Conservation (phyloP, 1,140 invertebrate genomes). For the Archivesica marissinica region DNA sequence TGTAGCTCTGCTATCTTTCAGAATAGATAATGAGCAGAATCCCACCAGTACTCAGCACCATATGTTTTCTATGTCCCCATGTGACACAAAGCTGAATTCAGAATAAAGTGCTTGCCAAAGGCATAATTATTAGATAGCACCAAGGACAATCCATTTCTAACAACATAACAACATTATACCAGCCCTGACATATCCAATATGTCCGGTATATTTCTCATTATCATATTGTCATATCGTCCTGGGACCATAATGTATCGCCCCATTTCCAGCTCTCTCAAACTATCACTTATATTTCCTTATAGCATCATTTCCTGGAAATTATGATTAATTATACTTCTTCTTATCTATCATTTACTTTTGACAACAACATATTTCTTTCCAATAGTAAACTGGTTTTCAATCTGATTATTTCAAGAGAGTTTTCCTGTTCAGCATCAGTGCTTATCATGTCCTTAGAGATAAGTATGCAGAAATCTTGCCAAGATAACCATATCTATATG, state of each 20-base stretch:
- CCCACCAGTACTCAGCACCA: no score
- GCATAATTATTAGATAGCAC: background rate
- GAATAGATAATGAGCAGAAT: no score
- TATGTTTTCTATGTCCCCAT: background rate
- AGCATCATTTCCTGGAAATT: background rate
- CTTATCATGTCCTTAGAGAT: slow-evolving; percentile 36
- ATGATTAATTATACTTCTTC: slow-evolving; percentile 21
- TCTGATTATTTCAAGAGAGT: slow-evolving; percentile 49
- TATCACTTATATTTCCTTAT: background rate
- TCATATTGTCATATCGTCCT: background rate
- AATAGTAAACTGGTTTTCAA: slow-evolving; percentile 57
- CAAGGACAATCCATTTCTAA: background rate
- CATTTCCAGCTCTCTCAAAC: background rate
- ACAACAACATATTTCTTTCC: slow-evolving; percentile 50
- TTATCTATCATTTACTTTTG: slow-evolving; percentile 53
- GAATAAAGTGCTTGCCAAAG: background rate
- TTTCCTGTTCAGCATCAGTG: slow-evolving; percentile 37
- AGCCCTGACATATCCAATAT: background rate
- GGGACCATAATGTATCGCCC: background rate
- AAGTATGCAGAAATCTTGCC: background rate
- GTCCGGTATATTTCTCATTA: background rate
- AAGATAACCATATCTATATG: slow-evolving; percentile 12
- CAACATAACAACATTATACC: background rate
- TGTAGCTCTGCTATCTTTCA: no score
- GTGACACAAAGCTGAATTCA: background rate